Evolutionary conservation across 64 coral and sea anemone genomes (phyloP).

Genomic region (Astreopora myriophthalma): DNA sequence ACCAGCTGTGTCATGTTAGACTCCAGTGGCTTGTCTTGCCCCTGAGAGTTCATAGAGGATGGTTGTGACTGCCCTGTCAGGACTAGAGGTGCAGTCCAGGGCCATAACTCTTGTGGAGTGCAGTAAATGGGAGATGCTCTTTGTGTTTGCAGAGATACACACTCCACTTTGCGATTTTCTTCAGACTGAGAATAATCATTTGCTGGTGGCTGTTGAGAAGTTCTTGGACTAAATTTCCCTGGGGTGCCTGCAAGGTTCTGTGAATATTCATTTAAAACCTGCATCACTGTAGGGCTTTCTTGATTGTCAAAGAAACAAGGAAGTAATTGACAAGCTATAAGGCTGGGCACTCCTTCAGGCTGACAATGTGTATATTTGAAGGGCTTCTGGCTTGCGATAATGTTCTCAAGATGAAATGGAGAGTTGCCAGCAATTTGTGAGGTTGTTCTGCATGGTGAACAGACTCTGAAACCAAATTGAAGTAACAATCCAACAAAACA

Average conservation of each 20-base stretch:
- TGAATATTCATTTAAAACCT: slow-evolving; percentile 63
- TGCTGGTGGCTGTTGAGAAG: not conserved
- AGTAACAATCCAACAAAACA: slow-evolving; percentile 57
- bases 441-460: not conserved
- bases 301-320: not conserved
- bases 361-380: not conserved
- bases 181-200: not conserved
- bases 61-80: not conserved
- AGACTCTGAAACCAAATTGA: not conserved
- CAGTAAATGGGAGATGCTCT: not conserved
- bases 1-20: not conserved
- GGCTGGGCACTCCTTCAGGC: not conserved
- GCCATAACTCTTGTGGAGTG: not conserved
- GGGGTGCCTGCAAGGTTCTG: not conserved
- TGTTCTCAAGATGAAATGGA: slow-evolving; percentile 42
- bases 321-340: slow-evolving; percentile 49
- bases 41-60: not conserved
- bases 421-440: slow-evolving; percentile 10
- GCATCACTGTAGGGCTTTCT: slow-evolving; percentile 32
- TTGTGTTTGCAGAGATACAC: not conserved
- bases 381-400: not conserved
- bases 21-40: not conserved
- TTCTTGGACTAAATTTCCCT: not conserved
- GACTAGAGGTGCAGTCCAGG: not conserved
- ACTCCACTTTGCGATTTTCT: not conserved